Percentiles rank a stretch among this genome's conserved stretches.
phyloP scores from a whole-genome alignment of 2,797 vertebrate genomes.

The Acrossocheilus fasciatus region DNA sequence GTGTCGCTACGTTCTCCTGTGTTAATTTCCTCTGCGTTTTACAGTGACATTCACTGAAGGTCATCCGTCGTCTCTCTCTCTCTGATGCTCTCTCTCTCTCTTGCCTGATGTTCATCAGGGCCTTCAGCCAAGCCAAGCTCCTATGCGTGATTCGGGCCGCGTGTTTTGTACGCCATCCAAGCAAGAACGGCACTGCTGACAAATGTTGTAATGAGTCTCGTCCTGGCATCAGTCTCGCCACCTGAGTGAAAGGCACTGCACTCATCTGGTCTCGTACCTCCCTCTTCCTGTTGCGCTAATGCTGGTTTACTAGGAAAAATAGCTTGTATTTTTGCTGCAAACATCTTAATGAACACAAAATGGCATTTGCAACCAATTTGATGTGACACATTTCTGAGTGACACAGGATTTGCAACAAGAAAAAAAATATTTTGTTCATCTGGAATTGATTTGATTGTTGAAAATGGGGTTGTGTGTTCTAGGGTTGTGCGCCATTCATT shows the following conservation, averaged over 20 bases:
- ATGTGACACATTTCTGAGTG: not conserved
- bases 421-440: not conserved
- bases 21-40: conserved; percentile 59
- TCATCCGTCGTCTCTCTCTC: conserved; percentile 38
- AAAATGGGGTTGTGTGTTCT: not conserved
- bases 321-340: not conserved
- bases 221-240: conserved; percentile 60
- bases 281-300: conserved; percentile 21
- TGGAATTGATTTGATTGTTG: not conserved
- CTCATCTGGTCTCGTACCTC: conserved; percentile 49
- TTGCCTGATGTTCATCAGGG: conserved; percentile 58
- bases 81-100: not conserved
- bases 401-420: not conserved
- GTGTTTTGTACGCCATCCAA: conserved; percentile 61
- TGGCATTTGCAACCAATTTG: not conserved
- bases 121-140: conserved; percentile 70
- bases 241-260: conserved; percentile 58
- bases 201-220: conserved; percentile 69
- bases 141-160: conserved; percentile 59
- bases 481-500: not conserved
- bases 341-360: not conserved
- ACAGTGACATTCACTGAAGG: conserved; percentile 64
- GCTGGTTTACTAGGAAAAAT: not conserved
- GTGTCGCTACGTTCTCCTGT: conserved; percentile 35
- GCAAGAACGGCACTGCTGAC: conserved; percentile 67